Conservation (phyloP, 2,797 vertebrate species). For the Leptodactylus fallax region DNA sequence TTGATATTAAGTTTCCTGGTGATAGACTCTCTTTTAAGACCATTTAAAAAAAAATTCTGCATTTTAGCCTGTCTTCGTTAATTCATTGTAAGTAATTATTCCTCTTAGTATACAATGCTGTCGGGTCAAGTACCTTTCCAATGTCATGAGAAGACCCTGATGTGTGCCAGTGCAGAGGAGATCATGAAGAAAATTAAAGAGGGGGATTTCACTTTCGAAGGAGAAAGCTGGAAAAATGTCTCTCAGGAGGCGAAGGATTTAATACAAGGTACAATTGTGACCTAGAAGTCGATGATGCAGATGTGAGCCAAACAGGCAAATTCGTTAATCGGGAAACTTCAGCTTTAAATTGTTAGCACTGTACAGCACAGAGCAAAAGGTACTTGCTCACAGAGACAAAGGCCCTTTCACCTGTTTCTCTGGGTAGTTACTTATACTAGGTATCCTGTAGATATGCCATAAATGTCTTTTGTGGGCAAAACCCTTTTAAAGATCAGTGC, state of each 20-base stretch:
- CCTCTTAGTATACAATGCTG: constrained; percentile 93
- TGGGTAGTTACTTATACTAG: too few species aligned
- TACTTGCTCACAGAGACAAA: too few species aligned
- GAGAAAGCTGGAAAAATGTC: constrained; percentile 96
- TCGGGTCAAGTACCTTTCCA: constrained; percentile 98
- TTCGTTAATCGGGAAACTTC: background rate
- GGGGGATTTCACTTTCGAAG: constrained; percentile 95
- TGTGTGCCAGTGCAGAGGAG: constrained; percentile 91
- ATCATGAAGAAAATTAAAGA: constrained; percentile 99
- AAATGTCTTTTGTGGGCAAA: too few species aligned
- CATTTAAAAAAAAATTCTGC: too few species aligned
- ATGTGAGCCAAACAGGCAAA: background rate
- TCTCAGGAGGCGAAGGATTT: constrained; percentile 96
- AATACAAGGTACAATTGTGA: constrained; percentile 85
- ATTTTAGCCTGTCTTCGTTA: background rate
- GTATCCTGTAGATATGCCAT: too few species aligned
- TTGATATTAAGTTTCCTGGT: too few species aligned
- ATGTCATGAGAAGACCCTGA: constrained; percentile 90
- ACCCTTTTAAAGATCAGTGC: too few species aligned
- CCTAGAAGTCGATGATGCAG: background rate
- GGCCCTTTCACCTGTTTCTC: too few species aligned
- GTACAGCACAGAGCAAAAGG: too few species aligned
- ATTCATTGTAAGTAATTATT: background rate
- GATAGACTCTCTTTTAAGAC: too few species aligned
- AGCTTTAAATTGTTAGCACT: background rate